phyloP scores from a whole-genome alignment of 2,113 vertebrate genomes.

The Serinus canaria region DNA sequence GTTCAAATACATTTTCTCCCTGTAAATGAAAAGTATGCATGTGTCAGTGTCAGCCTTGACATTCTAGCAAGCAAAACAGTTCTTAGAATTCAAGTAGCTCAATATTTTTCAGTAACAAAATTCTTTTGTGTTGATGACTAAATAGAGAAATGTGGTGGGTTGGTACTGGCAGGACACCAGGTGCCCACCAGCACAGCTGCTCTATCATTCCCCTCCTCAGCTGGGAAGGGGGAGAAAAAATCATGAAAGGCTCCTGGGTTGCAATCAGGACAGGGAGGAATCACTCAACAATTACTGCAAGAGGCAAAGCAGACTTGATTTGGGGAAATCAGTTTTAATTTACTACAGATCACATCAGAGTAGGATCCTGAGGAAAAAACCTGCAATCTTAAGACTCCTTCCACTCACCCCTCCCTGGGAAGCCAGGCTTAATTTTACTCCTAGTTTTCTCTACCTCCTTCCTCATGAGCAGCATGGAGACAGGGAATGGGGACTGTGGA shows the following conservation, averaged over 20 bases:
- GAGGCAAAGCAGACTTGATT: not conserved
- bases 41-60: not conserved
- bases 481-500: accelerated
- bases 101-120: not conserved
- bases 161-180: not conserved
- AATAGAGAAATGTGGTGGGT: not conserved
- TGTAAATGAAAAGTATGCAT: not conserved
- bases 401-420: not conserved
- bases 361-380: not conserved
- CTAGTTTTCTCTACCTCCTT: not conserved
- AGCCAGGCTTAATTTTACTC: not conserved
- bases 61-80: not conserved
- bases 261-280: not conserved
- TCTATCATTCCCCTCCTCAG: not conserved
- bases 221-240: not conserved
- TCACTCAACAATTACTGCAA: not conserved
- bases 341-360: not conserved
- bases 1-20: not conserved
- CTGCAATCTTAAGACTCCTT: not conserved
- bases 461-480: not conserved
- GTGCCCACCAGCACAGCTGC: not conserved
- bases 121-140: not conserved
- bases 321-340: not conserved
- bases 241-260: accelerated
- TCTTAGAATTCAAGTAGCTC: not conserved